These are phyloP conservation scores for Thalassarche chlororhynchos DNA, from an alignment of 2,113 vertebrate species.

Conservation along the genomic window DNA sequence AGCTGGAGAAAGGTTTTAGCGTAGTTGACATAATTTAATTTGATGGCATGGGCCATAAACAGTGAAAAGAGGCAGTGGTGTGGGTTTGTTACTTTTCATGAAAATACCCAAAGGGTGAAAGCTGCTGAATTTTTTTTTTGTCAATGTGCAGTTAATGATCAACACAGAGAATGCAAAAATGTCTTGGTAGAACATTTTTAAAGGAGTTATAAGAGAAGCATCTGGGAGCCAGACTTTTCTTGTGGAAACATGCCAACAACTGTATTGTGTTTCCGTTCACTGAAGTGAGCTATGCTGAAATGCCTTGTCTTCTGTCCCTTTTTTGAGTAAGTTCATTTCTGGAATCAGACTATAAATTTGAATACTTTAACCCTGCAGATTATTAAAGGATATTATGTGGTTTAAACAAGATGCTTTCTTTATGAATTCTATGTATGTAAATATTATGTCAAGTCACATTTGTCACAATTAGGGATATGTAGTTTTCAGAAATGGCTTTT, in stretches of 20 bases:
- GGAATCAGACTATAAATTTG: slow-evolving; percentile 39
- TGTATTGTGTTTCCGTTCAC: slow-evolving; percentile 72
- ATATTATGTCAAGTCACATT: slow-evolving; percentile 38
- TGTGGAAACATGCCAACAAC: slow-evolving; percentile 70
- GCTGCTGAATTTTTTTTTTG: background rate
- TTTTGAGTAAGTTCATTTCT: slow-evolving; percentile 4
- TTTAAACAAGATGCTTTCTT: slow-evolving; percentile 33
- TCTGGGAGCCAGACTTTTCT: slow-evolving; percentile 79
- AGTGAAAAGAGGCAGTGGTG: background rate
- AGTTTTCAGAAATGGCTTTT: slow-evolving; percentile 51
- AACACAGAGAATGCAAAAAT: slow-evolving; percentile 45
- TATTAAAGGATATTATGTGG: slow-evolving; percentile 25
- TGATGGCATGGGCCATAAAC: background rate
- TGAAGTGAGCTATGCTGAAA: slow-evolving; percentile 56
- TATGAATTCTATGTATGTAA: slow-evolving; percentile 13
- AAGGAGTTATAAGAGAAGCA: slow-evolving; percentile 70
- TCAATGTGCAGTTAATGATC: slow-evolving; percentile 48
- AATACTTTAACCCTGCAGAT: slow-evolving; percentile 46
- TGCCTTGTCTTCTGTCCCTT: slow-evolving; percentile 59
- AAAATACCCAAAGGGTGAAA: slow-evolving; percentile 7
- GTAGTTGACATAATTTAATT: background rate
- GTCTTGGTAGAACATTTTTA: slow-evolving; percentile 63
- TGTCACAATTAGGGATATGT: slow-evolving; percentile 5
- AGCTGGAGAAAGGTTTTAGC: background rate
- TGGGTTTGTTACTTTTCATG: background rate